phyloP scores from a whole-genome alignment of 53 echinoderm and acorn worm genomes.

The Crossaster papposus region DNA sequence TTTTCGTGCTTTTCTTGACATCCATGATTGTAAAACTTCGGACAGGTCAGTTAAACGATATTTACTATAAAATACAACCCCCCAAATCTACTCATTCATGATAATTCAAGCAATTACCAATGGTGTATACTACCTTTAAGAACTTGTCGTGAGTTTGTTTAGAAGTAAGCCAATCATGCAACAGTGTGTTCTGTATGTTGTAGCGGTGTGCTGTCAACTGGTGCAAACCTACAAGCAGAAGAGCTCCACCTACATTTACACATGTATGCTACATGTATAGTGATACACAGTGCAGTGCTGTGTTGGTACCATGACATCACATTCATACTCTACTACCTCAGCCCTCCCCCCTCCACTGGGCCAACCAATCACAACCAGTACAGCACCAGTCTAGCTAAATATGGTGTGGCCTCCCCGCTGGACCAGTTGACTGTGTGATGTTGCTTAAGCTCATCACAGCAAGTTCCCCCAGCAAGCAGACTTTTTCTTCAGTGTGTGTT shows the following conservation, averaged over 20 bases:
- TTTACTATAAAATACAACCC: too few species aligned
- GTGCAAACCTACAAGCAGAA: not conserved
- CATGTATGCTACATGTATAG: too few species aligned
- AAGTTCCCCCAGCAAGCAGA: constrained; percentile 5
- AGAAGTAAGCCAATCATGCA: not conserved
- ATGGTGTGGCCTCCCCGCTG: constrained; percentile 58
- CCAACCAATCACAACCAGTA: constrained; percentile 44
- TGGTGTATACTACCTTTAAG: too few species aligned
- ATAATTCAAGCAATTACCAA: too few species aligned
- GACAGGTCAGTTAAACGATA: too few species aligned
- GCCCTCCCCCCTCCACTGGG: constrained; percentile 5
- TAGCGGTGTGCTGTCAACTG: not conserved
- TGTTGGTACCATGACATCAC: not conserved
- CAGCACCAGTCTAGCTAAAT: constrained; percentile 60
- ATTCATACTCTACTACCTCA: constrained; percentile 3
- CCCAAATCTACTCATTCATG: too few species aligned
- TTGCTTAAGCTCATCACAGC: constrained; percentile 44
- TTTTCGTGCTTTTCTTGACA: too few species aligned
- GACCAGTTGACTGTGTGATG: constrained; percentile 49
- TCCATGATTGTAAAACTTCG: too few species aligned
- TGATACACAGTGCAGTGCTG: not conserved
- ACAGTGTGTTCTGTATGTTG: not conserved
- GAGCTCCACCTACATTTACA: not conserved
- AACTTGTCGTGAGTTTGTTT: not conserved
- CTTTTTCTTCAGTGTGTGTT: constrained; percentile 19